Conservation (phyloP, 2,113 vertebrate genomes). For the Perognathus longimembris region DNA sequence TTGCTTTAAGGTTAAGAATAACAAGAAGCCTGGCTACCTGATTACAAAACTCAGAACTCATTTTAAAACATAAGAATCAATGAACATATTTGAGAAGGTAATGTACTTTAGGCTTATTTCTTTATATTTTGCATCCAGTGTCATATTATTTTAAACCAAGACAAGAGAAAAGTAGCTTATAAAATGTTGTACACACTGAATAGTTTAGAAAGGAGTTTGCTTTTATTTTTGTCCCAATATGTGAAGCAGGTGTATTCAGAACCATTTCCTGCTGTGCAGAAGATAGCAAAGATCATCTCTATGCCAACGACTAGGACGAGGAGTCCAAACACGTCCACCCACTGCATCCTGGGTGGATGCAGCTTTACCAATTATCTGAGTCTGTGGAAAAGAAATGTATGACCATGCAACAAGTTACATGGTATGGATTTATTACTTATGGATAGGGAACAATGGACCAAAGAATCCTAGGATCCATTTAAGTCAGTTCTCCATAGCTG, state of each 20-base stretch:
- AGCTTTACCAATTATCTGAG: background rate
- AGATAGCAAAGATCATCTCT: conserved; percentile 26
- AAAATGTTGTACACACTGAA: background rate
- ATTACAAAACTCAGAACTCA: background rate
- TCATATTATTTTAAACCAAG: conserved; percentile 38
- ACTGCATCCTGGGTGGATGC: background rate
- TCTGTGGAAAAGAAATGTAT: background rate
- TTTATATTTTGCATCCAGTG: conserved; percentile 19
- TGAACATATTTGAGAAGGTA: background rate
- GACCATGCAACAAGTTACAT: background rate
- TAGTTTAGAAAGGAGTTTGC: conserved; percentile 44
- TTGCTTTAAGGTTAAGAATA: background rate
- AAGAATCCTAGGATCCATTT: background rate
- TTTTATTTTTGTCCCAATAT: conserved; percentile 56
- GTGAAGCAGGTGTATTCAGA: conserved; percentile 17
- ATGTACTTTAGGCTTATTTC: background rate
- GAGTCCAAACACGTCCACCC: conserved; percentile 15
- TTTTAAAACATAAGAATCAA: conserved; percentile 30
- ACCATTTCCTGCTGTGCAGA: background rate
- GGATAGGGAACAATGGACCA: background rate
- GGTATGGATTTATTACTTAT: background rate
- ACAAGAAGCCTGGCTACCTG: background rate
- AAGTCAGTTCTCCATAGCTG: background rate
- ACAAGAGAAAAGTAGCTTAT: conserved; percentile 26
- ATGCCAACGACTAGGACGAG: conserved; percentile 23